phyloP scores from a whole-genome alignment of 1,140 invertebrate genomes.

The Olivierus martensii region DNA sequence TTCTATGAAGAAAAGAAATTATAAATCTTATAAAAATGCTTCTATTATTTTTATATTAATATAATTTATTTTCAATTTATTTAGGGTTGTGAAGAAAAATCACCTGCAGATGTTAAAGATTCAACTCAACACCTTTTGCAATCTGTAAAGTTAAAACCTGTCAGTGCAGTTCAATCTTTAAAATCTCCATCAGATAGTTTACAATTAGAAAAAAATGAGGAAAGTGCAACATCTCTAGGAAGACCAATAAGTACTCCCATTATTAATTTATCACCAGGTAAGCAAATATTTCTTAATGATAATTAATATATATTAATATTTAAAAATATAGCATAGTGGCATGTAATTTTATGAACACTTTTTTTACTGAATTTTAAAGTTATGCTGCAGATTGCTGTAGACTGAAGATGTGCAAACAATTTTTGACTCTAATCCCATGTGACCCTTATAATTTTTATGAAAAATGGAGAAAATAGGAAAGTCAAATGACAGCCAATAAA shows the following conservation, averaged over 20 bases:
- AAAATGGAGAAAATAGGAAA: too few species aligned
- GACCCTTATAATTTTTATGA: too few species aligned
- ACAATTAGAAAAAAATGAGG: slow-evolving; percentile 16
- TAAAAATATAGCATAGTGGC: too few species aligned
- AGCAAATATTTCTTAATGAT: slow-evolving; percentile 19
- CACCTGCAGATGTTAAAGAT: too few species aligned
- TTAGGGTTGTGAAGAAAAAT: slow-evolving; percentile 14
- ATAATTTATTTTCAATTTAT: neutral
- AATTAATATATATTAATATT: neutral
- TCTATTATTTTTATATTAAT: slow-evolving; percentile 20
- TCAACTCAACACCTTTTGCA: slow-evolving; percentile 12
- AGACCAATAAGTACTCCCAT: slow-evolving; percentile 10
- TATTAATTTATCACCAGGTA: slow-evolving; percentile 33
- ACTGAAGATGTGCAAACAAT: too few species aligned
- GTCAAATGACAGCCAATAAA: too few species aligned
- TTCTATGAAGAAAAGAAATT: too few species aligned
- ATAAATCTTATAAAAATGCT: neutral
- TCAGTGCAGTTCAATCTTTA: slow-evolving; percentile 28
- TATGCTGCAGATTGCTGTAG: too few species aligned
- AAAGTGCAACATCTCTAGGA: neutral
- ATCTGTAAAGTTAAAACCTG: slow-evolving; percentile 32
- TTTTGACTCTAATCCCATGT: too few species aligned
- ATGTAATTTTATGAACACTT: too few species aligned
- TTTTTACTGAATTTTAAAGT: too few species aligned
- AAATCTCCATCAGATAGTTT: slow-evolving; percentile 36